Evolutionary conservation across 2,888 invertebrate genomes (phyloP), one percentile per base, ranked within the genome.

Genomic region (Dione juno): DNA sequence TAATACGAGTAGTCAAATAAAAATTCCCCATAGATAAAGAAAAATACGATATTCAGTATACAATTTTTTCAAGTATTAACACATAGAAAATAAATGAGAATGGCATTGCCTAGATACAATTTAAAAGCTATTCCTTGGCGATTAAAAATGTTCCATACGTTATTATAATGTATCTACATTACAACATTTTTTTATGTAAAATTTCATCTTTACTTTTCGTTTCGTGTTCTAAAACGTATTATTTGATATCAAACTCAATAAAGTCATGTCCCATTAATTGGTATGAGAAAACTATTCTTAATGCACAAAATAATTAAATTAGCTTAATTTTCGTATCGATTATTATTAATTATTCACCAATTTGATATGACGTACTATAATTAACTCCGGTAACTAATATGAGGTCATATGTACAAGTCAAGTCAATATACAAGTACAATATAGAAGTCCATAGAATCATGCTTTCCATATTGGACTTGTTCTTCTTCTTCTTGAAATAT

Each of bases 251-350:
- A 40, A 40, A 40, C 7, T 5, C 7, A 14, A 43, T 14, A 43
- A 41, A 1, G 41, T 5, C 43, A 43, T 3, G 2, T 43, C 1
- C 13, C 13, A 3, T 11, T 14, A 14, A 50, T 50, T 50, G 1
- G 5, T 10, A 9, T 5, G 6, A 16, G 10, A 16, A 40, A 37
- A 35, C 21, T 1, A 8, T 10, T n/a, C 54, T 54, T 16, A 54
- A 50, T 21, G 11, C 11, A 10, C 16, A 21, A 54, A 37, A n/a
- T 54, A 37, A 54, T 54, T 54, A n/a, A 54, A 54, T 37, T 54
- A 28, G 11, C 16, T 45, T 61, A 45, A n/a, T 21, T 61, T 9
- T n/a, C 11, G 5, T n/a, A 45, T 61, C 28, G n/a, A 45, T 61
- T 45, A 35, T 45, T 28, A 61, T 43, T 11, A 45, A 61, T 61